Evolutionary conservation across 2,797 vertebrate genomes (phyloP), one percentile per base, ranked within the genome.

Genomic region (Thalassophryne amazonica): DNA sequence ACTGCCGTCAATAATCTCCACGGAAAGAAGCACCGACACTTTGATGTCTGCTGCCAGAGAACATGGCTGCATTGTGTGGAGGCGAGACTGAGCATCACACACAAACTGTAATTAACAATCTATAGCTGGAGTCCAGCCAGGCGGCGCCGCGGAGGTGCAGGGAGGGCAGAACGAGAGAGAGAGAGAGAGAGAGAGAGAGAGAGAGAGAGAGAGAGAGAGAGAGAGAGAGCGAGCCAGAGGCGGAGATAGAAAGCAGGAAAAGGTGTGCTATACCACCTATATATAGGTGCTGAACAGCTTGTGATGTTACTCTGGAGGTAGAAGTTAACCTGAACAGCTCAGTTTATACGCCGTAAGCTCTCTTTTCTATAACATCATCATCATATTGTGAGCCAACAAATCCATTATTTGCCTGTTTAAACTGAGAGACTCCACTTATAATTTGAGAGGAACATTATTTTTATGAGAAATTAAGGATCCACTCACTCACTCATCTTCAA

Each of bases 61-160:
- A 76, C 66, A 49, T 36, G 29, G 56, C 60, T 60, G 45, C 64
- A 62, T 79, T 68, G 71, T 83, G 75, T 62, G 70, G 56, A 86
- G 66, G 75, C 64, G 43, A 64, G 73, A 70, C 65, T 50, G n/a
- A 4, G 67, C 68, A 70, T 69, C 69, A 68, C 68, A 74, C 73
- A 76, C 65, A 73, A 56, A 55, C 74, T 53, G 23, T 84, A 86
- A 87, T 88, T 85, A 89, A 81, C 80, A 82, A 88, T 89, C 85
- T 86, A 83, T 86, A 78, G 76, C 81, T 86, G 85, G 86, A 83
- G 63, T 34, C 1, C 12, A 57, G 78, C 87, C 85, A 89, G 73
- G 56, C 49, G 12, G 51, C 70, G 76, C 6, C 25, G 49, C 64
- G 54, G 47, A 72, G 49, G 48, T 47, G 60, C 27, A 9, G 11